Evolutionary conservation across 2,113 vertebrate genomes (phyloP), one percentile per base, ranked within the genome.

Genomic region (Eublepharis macularius): DNA sequence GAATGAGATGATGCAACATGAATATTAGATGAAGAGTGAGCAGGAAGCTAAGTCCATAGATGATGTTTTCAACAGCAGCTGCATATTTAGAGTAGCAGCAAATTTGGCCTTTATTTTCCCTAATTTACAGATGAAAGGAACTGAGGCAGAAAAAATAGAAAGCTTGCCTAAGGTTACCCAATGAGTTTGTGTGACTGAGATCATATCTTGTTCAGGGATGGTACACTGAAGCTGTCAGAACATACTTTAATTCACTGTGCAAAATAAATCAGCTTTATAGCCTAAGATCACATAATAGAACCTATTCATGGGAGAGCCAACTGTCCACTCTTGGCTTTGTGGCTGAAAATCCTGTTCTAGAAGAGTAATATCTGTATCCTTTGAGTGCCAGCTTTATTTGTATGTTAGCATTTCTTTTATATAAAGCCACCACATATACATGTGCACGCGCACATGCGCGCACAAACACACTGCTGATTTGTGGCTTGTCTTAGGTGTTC

Each of bases 351-450:
- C 41, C 41, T 29, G 89, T 87, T 81, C 84, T 72, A 26, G 17
- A 79, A 81, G 57, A 87, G 89, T 65, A 84, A 69, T 24, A 43
- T 19, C 51, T 65, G 81, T 1, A 4, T 34, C 0, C 29, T 0
- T 1, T 19, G 10, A 0, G 80, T 89, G 88, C 82, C 69, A 41
- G 36, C 57, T 82, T 82, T 70, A 45, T 57, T 91, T 84, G 90
- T 66, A 29, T 80, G 89, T 75, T 68, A 49, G 76, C 83, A 26
- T 26, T 78, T 65, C 80, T 87, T 88, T 92, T 91, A 80, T 81
- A 90, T 1, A 39, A 73, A 90, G 43, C 45, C 51, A 24, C n/a
- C n/a, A n/a, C n/a, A n/a, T n/a, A n/a, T n/a, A n/a, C n/a, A n/a
- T n/a, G n/a, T n/a, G n/a, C n/a, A n/a, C n/a, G n/a, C n/a, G n/a